Evolutionary conservation across 2,113 vertebrate species (phyloP).

Genomic region (Mungos mungo): DNA sequence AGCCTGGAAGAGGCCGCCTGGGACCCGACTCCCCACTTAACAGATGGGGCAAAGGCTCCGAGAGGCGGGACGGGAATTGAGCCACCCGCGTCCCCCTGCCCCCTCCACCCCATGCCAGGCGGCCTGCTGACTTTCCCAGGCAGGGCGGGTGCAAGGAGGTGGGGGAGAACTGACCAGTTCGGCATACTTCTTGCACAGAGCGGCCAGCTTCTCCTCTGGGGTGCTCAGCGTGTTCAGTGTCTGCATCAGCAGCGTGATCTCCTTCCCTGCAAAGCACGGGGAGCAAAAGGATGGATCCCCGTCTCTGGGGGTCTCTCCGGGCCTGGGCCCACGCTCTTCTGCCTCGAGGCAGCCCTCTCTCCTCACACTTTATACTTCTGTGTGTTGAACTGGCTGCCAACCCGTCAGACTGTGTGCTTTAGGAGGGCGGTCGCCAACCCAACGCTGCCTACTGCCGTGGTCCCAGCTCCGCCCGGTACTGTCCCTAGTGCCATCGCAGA

Average conservation of each 20-base stretch:
- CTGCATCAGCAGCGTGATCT: conserved; percentile 99
- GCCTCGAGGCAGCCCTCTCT: background rate
- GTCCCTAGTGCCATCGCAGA: background rate
- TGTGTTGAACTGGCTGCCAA: background rate
- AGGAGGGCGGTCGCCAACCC: background rate
- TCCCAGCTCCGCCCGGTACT: background rate
- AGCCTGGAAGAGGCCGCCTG: background rate
- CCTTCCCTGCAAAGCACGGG: conserved; percentile 89
- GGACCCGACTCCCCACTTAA: background rate
- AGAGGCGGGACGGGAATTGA: background rate
- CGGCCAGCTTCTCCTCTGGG: conserved; percentile 95
- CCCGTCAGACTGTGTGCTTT: background rate
- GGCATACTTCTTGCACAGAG: conserved; percentile 98
- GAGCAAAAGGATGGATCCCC: background rate
- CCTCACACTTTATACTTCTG: background rate
- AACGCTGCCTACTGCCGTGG: background rate
- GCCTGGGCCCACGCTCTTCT: background rate
- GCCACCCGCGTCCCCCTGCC: background rate
- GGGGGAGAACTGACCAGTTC: conserved; percentile 91
- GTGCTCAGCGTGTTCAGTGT: conserved; percentile 98
- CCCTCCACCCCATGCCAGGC: background rate
- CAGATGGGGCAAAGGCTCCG: background rate
- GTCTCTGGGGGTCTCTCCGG: background rate
- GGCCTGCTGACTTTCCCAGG: background rate
- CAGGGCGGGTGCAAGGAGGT: background rate